Conservation (phyloP, 2,797 vertebrate species). For the Alcedo atthis region DNA sequence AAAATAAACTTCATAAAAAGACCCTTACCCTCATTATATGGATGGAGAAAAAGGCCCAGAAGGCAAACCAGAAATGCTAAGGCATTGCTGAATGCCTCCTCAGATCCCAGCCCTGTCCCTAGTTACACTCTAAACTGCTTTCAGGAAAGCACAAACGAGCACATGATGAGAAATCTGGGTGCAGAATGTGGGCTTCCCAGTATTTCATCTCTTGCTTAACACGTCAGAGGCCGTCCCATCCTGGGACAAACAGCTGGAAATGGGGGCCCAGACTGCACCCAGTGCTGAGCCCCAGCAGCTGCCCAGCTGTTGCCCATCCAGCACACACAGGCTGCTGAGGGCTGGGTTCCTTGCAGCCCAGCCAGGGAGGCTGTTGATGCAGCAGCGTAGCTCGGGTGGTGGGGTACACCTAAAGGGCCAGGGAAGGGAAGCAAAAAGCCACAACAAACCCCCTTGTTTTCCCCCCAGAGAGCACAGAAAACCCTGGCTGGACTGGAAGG, state of each 20-base stretch:
- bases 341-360: not conserved
- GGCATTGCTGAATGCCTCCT: not conserved
- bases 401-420: not conserved
- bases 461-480: not conserved
- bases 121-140: not conserved
- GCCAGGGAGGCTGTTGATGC: not conserved
- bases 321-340: not conserved
- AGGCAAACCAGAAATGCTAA: not conserved
- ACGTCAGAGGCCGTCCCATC: not conserved
- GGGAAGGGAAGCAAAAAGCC: not conserved
- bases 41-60: not conserved
- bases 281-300: not conserved
- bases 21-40: not conserved
- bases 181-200: not conserved
- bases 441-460: not conserved
- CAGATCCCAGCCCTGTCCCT: not conserved
- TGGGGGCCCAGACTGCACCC: not conserved
- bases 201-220: not conserved
- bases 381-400: not conserved
- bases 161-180: not conserved
- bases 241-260: not conserved
- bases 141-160: not conserved
- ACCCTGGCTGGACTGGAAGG: constrained; percentile 33
- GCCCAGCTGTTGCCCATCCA: not conserved
- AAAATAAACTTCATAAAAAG: not conserved